These are phyloP conservation scores for Enhydra lutris DNA, from an alignment of 2,113 vertebrate genomes.

Conservation along the genomic window DNA sequence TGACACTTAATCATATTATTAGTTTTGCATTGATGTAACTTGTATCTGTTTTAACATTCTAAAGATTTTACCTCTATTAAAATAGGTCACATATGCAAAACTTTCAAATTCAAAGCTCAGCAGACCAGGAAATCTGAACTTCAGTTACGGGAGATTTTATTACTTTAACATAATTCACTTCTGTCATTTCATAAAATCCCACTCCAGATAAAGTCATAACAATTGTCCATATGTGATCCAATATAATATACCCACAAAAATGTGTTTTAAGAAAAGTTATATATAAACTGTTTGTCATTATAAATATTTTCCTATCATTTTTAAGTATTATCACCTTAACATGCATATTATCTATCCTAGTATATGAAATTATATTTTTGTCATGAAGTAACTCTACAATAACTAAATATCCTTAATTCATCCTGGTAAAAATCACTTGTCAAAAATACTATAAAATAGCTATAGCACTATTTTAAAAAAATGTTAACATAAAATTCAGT, in stretches of 20 bases:
- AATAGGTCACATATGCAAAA: slow-evolving; percentile 45
- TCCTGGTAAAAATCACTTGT: slow-evolving; percentile 7
- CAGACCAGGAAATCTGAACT: slow-evolving; percentile 28
- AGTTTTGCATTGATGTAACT: slow-evolving; percentile 11
- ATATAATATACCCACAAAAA: slow-evolving; percentile 57
- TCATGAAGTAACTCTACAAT: slow-evolving; percentile 69
- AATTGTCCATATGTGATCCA: slow-evolving; percentile 4
- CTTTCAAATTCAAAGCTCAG: slow-evolving; percentile 60
- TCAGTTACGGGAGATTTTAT: slow-evolving; percentile 52
- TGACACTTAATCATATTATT: slow-evolving; percentile 50
- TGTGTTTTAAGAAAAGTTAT: neutral
- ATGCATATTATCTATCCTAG: slow-evolving; percentile 8
- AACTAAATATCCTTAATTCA: slow-evolving; percentile 70
- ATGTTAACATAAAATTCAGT: neutral
- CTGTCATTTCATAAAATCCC: slow-evolving; percentile 54
- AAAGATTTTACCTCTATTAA: neutral
- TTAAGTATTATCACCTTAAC: slow-evolving; percentile 64
- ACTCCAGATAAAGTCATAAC: slow-evolving; percentile 23
- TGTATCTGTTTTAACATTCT: neutral
- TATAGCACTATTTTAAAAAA: neutral
- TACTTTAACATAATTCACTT: slow-evolving; percentile 42
- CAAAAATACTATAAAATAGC: neutral
- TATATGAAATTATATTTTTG: slow-evolving; percentile 52
- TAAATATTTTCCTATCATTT: slow-evolving; percentile 48
- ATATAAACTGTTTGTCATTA: slow-evolving; percentile 50